Evolutionary conservation across 2,797 vertebrate species (phyloP).

Genomic region (Uromys caudimaculatus): DNA sequence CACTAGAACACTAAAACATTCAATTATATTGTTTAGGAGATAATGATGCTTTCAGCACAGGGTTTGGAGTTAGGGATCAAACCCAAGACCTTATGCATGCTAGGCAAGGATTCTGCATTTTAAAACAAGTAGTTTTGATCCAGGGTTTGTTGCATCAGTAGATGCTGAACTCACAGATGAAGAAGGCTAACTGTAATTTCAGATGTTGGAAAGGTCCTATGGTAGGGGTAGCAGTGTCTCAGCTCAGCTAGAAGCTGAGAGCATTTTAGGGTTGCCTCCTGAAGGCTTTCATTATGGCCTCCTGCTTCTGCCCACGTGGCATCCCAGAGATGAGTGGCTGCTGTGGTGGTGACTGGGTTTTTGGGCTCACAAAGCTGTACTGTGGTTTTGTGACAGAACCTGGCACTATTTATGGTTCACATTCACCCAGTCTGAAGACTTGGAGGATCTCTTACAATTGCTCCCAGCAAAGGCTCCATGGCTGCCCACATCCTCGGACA

Average conservation of each 20-base stretch:
- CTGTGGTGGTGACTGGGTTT: not conserved
- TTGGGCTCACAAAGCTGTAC: not conserved
- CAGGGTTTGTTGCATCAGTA: not conserved
- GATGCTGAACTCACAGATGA: not conserved
- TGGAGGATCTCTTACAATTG: not conserved
- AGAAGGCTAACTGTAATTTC: not conserved
- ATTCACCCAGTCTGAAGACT: not conserved
- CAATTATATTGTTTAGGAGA: not conserved
- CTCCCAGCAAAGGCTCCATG: not conserved
- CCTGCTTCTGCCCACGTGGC: not conserved
- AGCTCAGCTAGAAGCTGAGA: not conserved
- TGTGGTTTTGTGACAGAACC: not conserved
- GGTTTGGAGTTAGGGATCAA: not conserved
- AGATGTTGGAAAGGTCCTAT: not conserved
- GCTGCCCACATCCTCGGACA: not conserved
- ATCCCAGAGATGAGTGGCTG: not conserved
- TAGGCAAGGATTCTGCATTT: not conserved
- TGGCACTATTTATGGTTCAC: not conserved
- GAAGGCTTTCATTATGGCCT: not conserved
- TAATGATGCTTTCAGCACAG: not conserved
- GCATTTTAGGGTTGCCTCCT: not conserved
- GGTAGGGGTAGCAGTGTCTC: rapidly evolving
- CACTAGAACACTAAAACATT: not conserved
- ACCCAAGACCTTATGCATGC: not conserved
- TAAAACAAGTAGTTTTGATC: not conserved